Conservation (phyloP, 2,888 invertebrate genomes). For the Bedellia somnulentella region DNA sequence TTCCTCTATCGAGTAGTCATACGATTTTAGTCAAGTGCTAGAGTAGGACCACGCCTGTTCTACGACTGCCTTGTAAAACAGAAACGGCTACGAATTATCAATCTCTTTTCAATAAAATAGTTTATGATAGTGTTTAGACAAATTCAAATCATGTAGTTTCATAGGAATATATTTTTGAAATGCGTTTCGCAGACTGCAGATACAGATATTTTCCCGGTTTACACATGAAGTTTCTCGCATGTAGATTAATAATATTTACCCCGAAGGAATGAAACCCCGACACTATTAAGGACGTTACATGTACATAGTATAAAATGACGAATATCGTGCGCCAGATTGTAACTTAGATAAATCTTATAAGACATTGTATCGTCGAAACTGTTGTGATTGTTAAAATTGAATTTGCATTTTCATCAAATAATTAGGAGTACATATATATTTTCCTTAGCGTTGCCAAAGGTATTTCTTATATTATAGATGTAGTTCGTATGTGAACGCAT, state of each 20-base stretch:
- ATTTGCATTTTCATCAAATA: conserved; percentile 56
- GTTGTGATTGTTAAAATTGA: conserved; percentile 59
- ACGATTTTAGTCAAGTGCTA: too few relatives aligned
- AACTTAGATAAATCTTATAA: conserved; percentile 6
- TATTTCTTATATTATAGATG: conserved; percentile 49
- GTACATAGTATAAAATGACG: too few relatives aligned
- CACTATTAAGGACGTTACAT: too few relatives aligned
- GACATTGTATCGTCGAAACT: conserved; percentile 47
- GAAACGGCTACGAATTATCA: too few relatives aligned
- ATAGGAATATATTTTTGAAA: conserved; percentile 1
- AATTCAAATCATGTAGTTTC: too few relatives aligned
- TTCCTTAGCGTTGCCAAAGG: conserved; percentile 63
- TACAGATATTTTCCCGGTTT: conserved; percentile 18
- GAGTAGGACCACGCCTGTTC: too few relatives aligned
- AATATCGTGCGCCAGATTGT: too few relatives aligned
- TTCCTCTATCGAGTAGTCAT: too few relatives aligned
- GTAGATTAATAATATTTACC: conserved; percentile 25
- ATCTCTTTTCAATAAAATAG: too few relatives aligned
- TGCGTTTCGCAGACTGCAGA: conserved; percentile 11
- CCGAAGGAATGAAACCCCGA: conserved; percentile 53
- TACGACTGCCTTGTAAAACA: too few relatives aligned
- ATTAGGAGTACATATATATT: conserved; percentile 53
- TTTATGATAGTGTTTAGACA: too few relatives aligned
- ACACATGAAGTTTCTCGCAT: conserved; percentile 19
- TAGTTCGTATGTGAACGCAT: conserved; percentile 51